phyloP scores from a whole-genome alignment of 2,888 invertebrate species.

The Eubasilissa splendida region DNA sequence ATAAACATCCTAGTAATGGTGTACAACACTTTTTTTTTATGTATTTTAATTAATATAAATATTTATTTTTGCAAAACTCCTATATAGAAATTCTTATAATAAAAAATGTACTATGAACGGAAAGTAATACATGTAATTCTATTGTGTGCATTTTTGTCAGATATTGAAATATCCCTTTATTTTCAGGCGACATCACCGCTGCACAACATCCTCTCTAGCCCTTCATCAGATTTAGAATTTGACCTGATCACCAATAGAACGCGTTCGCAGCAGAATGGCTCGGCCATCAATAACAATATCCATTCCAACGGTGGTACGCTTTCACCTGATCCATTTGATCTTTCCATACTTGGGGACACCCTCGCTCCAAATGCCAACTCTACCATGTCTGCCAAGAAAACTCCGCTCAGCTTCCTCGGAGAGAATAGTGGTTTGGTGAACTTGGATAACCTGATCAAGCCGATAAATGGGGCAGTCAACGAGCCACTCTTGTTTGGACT shows the following conservation, averaged over 20 bases:
- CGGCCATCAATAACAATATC: slow-evolving; percentile 60
- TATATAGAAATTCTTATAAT: no score
- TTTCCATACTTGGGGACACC: slow-evolving; percentile 74
- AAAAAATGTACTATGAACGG: no score
- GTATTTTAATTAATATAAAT: no score
- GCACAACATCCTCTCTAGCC: slow-evolving; percentile 67
- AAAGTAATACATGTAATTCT: no score
- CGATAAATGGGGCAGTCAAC: slow-evolving; percentile 65
- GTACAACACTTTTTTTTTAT: no score
- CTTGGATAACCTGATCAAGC: slow-evolving; percentile 94
- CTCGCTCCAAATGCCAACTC: slow-evolving; percentile 62
- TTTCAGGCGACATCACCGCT: slow-evolving; percentile 64
- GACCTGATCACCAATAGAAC: slow-evolving; percentile 88
- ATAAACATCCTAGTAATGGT: no score
- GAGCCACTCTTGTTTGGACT: slow-evolving; percentile 59
- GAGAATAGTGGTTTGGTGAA: slow-evolving; percentile 98
- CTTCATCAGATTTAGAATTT: slow-evolving; percentile 86
- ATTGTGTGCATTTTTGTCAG: no score
- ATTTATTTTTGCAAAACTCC: no score
- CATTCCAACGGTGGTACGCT: slow-evolving; percentile 61
- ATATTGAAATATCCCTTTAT: no score
- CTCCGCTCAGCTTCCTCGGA: slow-evolving; percentile 96
- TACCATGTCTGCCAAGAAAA: slow-evolving; percentile 82
- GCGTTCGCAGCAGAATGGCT: slow-evolving; percentile 64
- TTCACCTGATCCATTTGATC: slow-evolving; percentile 81